Percentiles rank a stretch among this genome's conserved stretches.
Evolutionary conservation across 2,113 vertebrate genomes (phyloP).

Genomic region (Triplophysa dalaica): DNA sequence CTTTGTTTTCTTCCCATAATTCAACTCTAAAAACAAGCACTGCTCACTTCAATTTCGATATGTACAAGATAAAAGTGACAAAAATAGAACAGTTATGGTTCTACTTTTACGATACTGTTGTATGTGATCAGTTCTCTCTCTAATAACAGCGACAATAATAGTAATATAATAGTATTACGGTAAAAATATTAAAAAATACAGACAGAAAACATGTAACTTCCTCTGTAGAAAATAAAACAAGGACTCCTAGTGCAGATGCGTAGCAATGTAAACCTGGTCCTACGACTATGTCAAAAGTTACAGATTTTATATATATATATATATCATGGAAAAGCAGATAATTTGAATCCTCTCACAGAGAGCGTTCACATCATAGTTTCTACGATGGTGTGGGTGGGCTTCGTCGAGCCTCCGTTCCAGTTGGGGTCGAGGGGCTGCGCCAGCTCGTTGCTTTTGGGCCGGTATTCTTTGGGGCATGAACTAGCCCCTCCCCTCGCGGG

Average conservation of each 20-base stretch:
- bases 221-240: constrained; percentile 70
- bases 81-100: constrained; percentile 22
- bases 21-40: constrained; percentile 40
- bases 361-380: constrained; percentile 98
- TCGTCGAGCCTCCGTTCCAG: constrained; percentile 82
- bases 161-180: constrained; percentile 66
- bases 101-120: constrained; percentile 48
- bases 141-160: constrained; percentile 70
- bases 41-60: constrained; percentile 45
- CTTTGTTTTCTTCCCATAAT: constrained; percentile 33
- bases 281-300: constrained; percentile 85
- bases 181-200: constrained; percentile 70
- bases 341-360: constrained; percentile 77
- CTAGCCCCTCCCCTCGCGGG: constrained; percentile 81
- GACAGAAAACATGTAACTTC: constrained; percentile 71
- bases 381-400: constrained; percentile 94
- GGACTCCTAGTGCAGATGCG: constrained; percentile 91
- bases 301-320: constrained; percentile 68
- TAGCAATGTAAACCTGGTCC: constrained; percentile 95
- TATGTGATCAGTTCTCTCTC: constrained; percentile 50
- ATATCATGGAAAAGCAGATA: constrained; percentile 73
- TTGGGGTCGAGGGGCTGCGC: constrained; percentile 75
- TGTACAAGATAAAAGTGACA: constrained; percentile 49
- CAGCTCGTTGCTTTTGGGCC: constrained; percentile 63
- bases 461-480: constrained; percentile 72